Base-by-base conservation (phyloP, 2,888 invertebrate species). In the Cheilosia vernalis region DNA sequence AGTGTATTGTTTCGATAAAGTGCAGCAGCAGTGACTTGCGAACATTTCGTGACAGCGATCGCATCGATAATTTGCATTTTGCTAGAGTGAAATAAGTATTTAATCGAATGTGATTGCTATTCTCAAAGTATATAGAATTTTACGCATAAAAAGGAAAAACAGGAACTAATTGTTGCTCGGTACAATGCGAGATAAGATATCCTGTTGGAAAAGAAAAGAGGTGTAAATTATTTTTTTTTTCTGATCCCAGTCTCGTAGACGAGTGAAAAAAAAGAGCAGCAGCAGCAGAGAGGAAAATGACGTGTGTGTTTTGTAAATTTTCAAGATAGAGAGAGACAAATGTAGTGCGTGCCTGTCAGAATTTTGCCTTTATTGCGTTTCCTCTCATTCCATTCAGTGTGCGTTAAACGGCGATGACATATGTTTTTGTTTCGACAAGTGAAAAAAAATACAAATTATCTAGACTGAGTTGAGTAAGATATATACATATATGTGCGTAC, bases 271-370 rank as follows among this genome's bases (percentile, higher is more conserved):
- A 58, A 61, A 73, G 73, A 82, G 66, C 27, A 27, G 27, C 27
- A 72, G 27, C 40, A 73, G 37, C 66, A 63, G 72, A 69, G 53
- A 73, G 72, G 58, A 87, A 87, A 87, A 81, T 87, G 87, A 87
- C 87, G 87, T 87, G 87, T 87, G 87, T 87, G 84, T 84, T 84
- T 82, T 82, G 66, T 66, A 83, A 86, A 77, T 64, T 77, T 61
- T 80, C 44, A 53, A 53, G 37, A 56, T 60, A 79, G 51, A 78
- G 27, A 24, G 64, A 58, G 66, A 87, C 30, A 10, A 49, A 21
- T 63, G 69, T 64, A 66, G 64, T 81, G 69, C 37, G 56, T 55
- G 10, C 1, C 66, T 73, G 74, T 83, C 78, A 83, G 85, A 85
- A 80, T 66, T 61, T 24, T 61, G 44, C 47, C 19, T 58, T 37